These are phyloP conservation scores for Aratinga solstitialis DNA, from an alignment of 2,797 vertebrate species.

Conservation along the genomic window DNA sequence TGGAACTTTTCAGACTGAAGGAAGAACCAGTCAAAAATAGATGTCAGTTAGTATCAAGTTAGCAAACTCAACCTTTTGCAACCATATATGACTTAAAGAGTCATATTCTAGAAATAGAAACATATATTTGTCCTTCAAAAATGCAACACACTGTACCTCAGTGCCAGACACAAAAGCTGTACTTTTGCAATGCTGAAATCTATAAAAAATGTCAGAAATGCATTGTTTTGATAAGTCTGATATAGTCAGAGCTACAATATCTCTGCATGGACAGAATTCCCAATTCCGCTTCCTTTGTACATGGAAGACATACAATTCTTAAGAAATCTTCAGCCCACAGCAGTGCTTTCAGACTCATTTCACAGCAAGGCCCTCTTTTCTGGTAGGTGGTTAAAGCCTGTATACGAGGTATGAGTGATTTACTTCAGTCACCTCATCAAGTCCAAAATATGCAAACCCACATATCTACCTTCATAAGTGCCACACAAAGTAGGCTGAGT, in stretches of 20 bases:
- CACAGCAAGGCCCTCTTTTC: background rate
- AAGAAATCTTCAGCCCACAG: background rate
- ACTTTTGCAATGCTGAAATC: background rate
- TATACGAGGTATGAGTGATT: background rate
- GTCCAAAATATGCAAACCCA: background rate
- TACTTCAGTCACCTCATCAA: background rate
- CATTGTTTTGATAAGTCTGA: background rate
- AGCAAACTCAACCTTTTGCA: background rate
- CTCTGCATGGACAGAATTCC: background rate
- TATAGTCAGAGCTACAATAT: background rate
- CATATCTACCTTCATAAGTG: accelerated
- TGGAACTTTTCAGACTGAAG: background rate
- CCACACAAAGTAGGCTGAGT: background rate
- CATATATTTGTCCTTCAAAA: background rate
- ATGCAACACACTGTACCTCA: background rate
- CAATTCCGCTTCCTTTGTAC: background rate
- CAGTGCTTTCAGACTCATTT: background rate
- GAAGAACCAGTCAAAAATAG: background rate
- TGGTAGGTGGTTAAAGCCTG: background rate
- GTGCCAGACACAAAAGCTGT: background rate
- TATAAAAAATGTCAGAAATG: background rate
- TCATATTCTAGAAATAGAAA: background rate
- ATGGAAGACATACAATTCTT: background rate
- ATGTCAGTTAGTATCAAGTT: background rate
- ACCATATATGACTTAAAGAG: background rate